A percentile compares a stretch with the other conserved stretches of the same genome.
These are phyloP conservation scores for Scaptomyza tumidula DNA, from an alignment of 2,888 invertebrate genomes.

Conservation along the genomic window DNA sequence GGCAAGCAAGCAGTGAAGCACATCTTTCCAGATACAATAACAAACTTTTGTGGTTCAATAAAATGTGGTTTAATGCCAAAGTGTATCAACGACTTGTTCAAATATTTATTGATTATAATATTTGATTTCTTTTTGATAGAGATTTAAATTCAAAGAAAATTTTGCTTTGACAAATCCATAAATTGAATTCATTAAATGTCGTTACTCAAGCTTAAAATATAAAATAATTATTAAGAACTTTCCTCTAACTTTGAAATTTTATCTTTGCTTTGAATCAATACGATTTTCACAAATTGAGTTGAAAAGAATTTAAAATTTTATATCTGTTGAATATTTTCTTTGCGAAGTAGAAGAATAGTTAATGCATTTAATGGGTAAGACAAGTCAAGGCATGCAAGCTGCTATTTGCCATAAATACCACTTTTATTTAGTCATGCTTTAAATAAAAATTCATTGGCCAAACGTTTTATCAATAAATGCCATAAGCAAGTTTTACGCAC, in stretches of 20 bases:
- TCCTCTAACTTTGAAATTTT: not conserved
- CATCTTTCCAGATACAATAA: not conserved
- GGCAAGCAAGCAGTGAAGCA: slow-evolving; percentile 26
- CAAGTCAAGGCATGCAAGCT: slow-evolving; percentile 16
- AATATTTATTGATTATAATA: no score
- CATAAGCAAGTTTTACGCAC: slow-evolving; percentile 77
- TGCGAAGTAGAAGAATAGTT: no score
- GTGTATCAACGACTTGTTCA: no score
- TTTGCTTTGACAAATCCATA: no score
- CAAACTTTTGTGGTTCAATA: not conserved
- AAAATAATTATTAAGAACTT: no score
- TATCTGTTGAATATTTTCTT: not conserved
- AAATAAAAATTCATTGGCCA: slow-evolving; percentile 75
- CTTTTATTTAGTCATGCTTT: slow-evolving; percentile 45
- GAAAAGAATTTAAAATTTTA: not conserved
- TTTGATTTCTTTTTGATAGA: no score
- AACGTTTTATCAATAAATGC: slow-evolving; percentile 80
- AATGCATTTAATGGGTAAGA: not conserved
- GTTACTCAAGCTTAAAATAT: not conserved
- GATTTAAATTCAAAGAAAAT: no score
- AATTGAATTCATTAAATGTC: not conserved
- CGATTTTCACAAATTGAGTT: not conserved
- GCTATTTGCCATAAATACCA: slow-evolving; percentile 39
- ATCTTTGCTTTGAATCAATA: not conserved
- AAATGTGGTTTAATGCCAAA: no score